phyloP scores from a whole-genome alignment of 2,888 invertebrate genomes.

The Caenorhabditis sp. region DNA sequence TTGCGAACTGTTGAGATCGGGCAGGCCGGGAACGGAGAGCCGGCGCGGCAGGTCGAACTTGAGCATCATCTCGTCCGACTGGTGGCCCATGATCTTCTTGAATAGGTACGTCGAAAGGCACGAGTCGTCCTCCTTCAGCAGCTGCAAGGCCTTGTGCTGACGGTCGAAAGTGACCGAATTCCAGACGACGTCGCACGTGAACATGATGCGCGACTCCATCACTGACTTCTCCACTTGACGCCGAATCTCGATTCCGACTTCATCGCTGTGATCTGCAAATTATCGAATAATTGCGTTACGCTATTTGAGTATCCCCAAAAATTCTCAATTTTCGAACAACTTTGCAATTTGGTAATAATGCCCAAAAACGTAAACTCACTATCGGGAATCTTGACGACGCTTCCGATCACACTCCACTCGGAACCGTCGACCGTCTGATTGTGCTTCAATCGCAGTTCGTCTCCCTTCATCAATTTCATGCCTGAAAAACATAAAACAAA shows the following conservation, averaged over 20 bases:
- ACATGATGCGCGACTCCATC: constrained; percentile 94
- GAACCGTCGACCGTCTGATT: constrained; percentile 80
- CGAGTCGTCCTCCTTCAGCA: constrained; percentile 95
- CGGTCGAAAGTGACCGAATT: constrained; percentile 75
- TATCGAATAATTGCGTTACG: no score
- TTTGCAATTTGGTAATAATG: no score
- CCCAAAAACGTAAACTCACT: constrained; percentile 81
- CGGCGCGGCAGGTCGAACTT: constrained; percentile 87
- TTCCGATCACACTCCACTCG: constrained; percentile 95
- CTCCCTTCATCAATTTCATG: constrained; percentile 99
- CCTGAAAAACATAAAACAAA: constrained; percentile 83
- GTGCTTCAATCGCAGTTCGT: constrained; percentile 90
- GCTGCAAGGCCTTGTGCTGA: constrained; percentile 94
- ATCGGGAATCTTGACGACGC: constrained; percentile 87
- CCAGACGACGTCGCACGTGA: constrained; percentile 89
- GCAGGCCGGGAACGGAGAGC: constrained; percentile 90
- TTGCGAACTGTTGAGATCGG: constrained; percentile 97
- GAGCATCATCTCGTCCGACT: constrained; percentile 80
- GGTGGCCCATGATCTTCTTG: constrained; percentile 90
- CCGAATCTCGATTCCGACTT: constrained; percentile 96
- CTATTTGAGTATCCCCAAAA: no score
- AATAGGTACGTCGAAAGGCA: constrained; percentile 98
- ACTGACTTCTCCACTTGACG: constrained; percentile 87
- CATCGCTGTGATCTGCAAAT: constrained; percentile 89
- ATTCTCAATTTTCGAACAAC: no score